Percentiles rank a stretch among this genome's conserved stretches.
Evolutionary conservation across 2,888 invertebrate genomes (phyloP).

Genomic region (Acleris emargana): DNA sequence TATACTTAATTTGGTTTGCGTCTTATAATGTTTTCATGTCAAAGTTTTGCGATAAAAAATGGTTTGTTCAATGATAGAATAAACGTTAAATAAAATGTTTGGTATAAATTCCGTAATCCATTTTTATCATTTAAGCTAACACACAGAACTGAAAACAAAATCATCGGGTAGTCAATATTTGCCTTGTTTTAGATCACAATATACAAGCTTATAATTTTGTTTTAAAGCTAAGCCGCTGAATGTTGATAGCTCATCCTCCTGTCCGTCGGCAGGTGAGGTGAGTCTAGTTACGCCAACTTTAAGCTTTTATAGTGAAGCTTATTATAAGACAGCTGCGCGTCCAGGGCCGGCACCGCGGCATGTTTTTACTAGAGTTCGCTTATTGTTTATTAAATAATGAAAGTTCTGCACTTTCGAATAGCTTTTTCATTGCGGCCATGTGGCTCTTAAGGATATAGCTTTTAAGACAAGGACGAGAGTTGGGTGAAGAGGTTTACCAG

Average conservation of each 20-base stretch:
- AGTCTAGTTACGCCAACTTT: background rate
- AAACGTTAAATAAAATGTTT: no score
- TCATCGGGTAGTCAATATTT: no score
- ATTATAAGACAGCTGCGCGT: slow-evolving; percentile 14
- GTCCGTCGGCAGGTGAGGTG: slow-evolving; percentile 17
- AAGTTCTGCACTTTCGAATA: slow-evolving; percentile 9
- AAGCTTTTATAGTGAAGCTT: slow-evolving; percentile 9
- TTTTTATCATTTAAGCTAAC: no score
- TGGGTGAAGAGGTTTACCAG: no score
- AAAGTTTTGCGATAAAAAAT: no score
- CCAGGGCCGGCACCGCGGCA: slow-evolving; percentile 14
- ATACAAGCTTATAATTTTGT: background rate
- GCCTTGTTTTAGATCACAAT: no score
- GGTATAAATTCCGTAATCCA: no score
- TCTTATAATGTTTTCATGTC: no score
- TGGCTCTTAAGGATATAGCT: slow-evolving; percentile 4
- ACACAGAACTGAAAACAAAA: no score
- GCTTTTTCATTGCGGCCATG: slow-evolving; percentile 24
- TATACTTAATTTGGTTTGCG: no score
- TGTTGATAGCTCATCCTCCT: background rate
- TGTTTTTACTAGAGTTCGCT: slow-evolving; percentile 29
- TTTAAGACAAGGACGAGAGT: background rate
- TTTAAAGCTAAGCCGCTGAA: background rate
- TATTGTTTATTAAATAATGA: slow-evolving; percentile 30
- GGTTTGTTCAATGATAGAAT: no score